Percentiles rank a stretch among this genome's conserved stretches.
Conservation (phyloP, 2,113 vertebrate species). For the Mola mola region DNA sequence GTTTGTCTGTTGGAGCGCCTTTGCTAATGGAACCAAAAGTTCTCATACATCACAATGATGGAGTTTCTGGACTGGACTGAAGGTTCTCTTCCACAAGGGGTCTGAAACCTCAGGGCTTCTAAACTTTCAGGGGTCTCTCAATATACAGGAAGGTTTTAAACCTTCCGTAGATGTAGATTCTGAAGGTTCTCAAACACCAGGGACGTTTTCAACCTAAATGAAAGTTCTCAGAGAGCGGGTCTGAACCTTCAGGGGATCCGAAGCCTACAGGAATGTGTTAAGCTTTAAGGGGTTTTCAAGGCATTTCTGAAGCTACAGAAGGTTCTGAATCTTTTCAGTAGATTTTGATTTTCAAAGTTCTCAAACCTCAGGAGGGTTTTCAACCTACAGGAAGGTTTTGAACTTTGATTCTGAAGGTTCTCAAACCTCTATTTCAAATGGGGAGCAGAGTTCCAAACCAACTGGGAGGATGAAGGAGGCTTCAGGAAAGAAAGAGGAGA, state of each 20-base stretch:
- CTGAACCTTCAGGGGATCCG: not conserved
- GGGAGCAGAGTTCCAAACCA: not conserved
- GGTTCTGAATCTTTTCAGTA: too few relatives aligned
- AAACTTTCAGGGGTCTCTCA: not conserved
- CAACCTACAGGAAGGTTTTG: not conserved
- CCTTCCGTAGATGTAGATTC: not conserved
- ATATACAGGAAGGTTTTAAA: not conserved
- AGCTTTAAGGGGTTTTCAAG: too few relatives aligned
- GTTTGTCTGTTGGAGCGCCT: too few relatives aligned
- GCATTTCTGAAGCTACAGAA: too few relatives aligned
- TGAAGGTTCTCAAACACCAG: not conserved
- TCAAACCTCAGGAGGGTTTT: not conserved
- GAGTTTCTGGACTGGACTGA: too few relatives aligned
- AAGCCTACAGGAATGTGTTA: not conserved
- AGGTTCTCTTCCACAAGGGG: too few relatives aligned
- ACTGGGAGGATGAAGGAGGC: not conserved
- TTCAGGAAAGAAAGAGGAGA: slow-evolving; percentile 26
- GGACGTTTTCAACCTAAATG: not conserved
- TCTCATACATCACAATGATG: too few relatives aligned
- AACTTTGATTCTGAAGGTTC: not conserved
- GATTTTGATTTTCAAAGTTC: not conserved
- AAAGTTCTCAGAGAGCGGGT: not conserved
- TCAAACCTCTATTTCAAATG: too few relatives aligned
- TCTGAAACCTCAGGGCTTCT: too few relatives aligned
- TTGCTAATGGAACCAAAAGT: too few relatives aligned